Evolutionary conservation across 2,888 invertebrate genomes (phyloP).

Genomic region (Pammene aurita): DNA sequence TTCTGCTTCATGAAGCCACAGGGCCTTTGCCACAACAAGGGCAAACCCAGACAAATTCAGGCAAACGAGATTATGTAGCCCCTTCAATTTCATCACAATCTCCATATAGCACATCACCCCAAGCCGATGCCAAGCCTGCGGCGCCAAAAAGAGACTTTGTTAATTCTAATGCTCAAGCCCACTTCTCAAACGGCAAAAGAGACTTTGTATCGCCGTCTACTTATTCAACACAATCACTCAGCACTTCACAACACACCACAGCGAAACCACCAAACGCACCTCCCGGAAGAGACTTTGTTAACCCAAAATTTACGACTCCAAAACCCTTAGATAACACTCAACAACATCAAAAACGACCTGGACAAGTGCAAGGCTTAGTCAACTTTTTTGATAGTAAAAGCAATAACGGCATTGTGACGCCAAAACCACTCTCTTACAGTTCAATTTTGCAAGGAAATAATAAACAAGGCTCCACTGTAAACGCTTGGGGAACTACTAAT

Average conservation of each 20-base stretch:
- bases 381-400: conserved; percentile 68
- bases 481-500: conserved; percentile 45
- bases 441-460: conserved; percentile 61
- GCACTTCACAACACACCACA: conserved; percentile 41
- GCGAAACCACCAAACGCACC: conserved; percentile 38
- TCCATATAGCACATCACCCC: conserved; percentile 44
- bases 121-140: conserved; percentile 40
- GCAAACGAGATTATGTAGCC: conserved; percentile 49
- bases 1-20: conserved; percentile 69
- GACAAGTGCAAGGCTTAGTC: conserved; percentile 73
- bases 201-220: conserved; percentile 66
- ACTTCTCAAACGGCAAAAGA: conserved; percentile 54
- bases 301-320: conserved; percentile 53
- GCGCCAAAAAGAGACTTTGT: conserved; percentile 47
- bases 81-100: conserved; percentile 20
- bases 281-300: conserved; percentile 57
- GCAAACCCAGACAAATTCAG: conserved; percentile 32
- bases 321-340: conserved; percentile 50
- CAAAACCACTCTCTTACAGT: conserved; percentile 70
- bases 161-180: conserved; percentile 47
- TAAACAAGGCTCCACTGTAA: conserved; percentile 41
- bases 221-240: conserved; percentile 52
- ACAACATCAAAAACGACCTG: conserved; percentile 51
- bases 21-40: conserved; percentile 59
- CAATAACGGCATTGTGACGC: conserved; percentile 51